Evolutionary conservation across 2,888 invertebrate genomes (phyloP), one percentile per base, ranked within the genome.

Genomic region (Melieria omissa): DNA sequence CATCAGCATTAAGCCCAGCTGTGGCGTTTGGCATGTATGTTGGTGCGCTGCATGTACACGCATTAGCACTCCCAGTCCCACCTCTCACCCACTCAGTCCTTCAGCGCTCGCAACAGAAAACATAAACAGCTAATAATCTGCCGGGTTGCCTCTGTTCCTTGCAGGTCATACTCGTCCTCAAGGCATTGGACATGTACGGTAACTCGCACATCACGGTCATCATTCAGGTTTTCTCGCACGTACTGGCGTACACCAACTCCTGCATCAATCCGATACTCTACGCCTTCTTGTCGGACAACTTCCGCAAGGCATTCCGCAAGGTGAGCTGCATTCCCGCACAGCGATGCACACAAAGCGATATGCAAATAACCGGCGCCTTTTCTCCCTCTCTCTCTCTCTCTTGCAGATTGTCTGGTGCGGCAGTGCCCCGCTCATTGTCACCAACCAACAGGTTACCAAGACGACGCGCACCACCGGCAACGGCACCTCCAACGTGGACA

Each of bases 221-320:
- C 74, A 89, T 93, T 44, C 94, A 94, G 88, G 93, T 94, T 75
- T 90, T 92, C 65, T 91, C 92, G 1, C 94, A 94, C 81, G 93
- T 94, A 41, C 88, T 94, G 73, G 97, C 97, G 16, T 98, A 98
- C 88, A 95, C 93, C 89, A 98, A 97, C 89, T 95, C 95, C 82
- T 97, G 97, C 86, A 93, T 98, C 81, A 97, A 98, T 88, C 97
- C 97, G 0, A 93, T 98, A 78, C 90, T 98, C 65, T 98, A 98
- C 88, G 97, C 97, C 4, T 96, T 97, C 87, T 90, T 97, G 65
- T 97, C 96, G 2, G 97, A 97, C 82, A 96, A 96, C 88, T 97
- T 98, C 88, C 91, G 97, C 79, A 93, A 95, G 83, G 96, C 96
- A 41, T 97, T 97, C 86, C 90, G 90, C 74, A 91, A 91, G 86